These are phyloP conservation scores for Tapirus indicus DNA, from an alignment of 2,797 vertebrate species.

Conservation along the genomic window DNA sequence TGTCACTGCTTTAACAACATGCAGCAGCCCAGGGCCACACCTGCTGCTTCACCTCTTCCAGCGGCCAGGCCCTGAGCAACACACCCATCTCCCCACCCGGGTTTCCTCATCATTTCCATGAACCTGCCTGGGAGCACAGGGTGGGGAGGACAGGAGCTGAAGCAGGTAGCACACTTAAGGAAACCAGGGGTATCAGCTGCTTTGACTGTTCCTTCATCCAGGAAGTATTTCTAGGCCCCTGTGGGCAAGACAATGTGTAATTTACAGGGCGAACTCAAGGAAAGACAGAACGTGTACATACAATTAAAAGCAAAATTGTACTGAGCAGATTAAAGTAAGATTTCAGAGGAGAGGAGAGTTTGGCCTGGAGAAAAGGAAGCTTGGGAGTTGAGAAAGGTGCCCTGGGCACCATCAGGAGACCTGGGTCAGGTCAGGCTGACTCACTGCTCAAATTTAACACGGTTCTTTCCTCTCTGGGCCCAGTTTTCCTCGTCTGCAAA, in stretches of 20 bases:
- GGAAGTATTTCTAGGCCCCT: neutral
- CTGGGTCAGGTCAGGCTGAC: no score
- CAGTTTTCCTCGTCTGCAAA: neutral
- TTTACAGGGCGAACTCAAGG: neutral
- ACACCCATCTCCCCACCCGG: neutral
- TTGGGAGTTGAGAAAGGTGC: neutral
- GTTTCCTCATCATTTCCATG: neutral
- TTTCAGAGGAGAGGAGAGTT: neutral
- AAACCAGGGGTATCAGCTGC: neutral
- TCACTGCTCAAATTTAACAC: no score
- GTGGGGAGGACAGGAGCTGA: neutral
- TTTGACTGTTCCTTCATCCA: neutral
- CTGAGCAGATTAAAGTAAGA: neutral
- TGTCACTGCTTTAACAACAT: neutral
- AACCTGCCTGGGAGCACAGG: neutral
- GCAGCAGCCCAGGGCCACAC: neutral
- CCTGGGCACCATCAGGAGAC: neutral
- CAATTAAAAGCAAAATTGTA: neutral
- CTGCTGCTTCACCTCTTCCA: neutral
- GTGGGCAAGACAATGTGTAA: neutral
- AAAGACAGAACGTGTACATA: neutral
- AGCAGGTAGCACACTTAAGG: neutral
- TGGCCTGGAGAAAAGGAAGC: neutral
- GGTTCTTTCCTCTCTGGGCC: neutral
- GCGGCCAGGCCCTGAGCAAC: neutral